Conservation (phyloP, 2,888 invertebrate species). For the Eristalis arbustorum region DNA sequence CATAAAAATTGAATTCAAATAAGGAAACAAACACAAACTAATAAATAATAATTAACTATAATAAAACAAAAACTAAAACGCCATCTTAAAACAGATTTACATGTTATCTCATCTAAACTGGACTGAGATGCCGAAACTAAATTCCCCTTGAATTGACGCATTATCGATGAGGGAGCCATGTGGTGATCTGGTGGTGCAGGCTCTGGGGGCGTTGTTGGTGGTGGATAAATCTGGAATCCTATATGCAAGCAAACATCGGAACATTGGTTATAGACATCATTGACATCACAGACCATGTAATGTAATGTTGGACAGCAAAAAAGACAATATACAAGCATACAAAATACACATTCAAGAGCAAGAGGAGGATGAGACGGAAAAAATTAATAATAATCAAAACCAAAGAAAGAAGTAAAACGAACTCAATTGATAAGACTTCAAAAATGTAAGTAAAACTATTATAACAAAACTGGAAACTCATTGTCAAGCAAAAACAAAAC, state of each 20-base stretch:
- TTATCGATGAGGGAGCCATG: slow-evolving; percentile 82
- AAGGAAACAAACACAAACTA: slow-evolving; percentile 58
- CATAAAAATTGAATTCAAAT: slow-evolving; percentile 70
- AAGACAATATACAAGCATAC: slow-evolving; percentile 68
- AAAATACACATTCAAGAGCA: slow-evolving; percentile 68
- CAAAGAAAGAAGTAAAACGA: slow-evolving; percentile 13
- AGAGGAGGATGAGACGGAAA: slow-evolving; percentile 63
- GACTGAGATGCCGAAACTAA: slow-evolving; percentile 83
- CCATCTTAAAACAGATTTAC: slow-evolving; percentile 79
- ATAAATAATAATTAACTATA: slow-evolving; percentile 50
- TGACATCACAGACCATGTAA: slow-evolving; percentile 68
- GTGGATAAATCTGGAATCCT: slow-evolving; percentile 92
- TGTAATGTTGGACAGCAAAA: slow-evolving; percentile 69
- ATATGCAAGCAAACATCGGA: slow-evolving; percentile 71
- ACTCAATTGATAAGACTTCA: slow-evolving; percentile 21
- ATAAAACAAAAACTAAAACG: slow-evolving; percentile 68
- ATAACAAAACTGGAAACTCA: slow-evolving; percentile 51
- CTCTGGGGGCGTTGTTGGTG: slow-evolving; percentile 91
- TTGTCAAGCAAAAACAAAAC: slow-evolving; percentile 51
- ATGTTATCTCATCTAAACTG: slow-evolving; percentile 85
- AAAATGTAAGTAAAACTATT: slow-evolving; percentile 24
- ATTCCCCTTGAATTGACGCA: slow-evolving; percentile 81
- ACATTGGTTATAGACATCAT: slow-evolving; percentile 70
- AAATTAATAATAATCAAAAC: slow-evolving; percentile 18
- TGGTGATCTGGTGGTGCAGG: slow-evolving; percentile 91